Evolutionary conservation across 2,113 vertebrate genomes (phyloP).

Genomic region (Ictalurus furcatus): DNA sequence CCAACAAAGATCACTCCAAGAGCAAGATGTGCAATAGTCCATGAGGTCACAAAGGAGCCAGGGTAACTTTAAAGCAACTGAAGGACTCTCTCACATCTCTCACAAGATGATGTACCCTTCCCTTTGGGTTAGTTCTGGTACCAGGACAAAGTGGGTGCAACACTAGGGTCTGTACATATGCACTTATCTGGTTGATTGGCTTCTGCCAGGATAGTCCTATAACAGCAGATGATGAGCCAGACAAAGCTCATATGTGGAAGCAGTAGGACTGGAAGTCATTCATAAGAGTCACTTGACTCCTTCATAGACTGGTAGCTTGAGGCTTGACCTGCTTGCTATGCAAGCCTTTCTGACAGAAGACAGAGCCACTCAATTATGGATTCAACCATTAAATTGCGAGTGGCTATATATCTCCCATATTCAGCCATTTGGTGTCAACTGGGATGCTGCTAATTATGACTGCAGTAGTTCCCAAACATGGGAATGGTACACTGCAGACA

Average conservation of each 20-base stretch:
- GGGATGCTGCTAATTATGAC: neutral
- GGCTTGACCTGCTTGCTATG: neutral
- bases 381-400: neutral
- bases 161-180: neutral
- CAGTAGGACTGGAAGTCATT: neutral
- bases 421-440: neutral
- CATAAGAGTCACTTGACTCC: neutral
- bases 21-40: no score
- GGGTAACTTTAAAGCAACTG: no score
- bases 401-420: neutral
- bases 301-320: neutral
- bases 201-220: neutral
- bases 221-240: neutral
- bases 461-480: neutral
- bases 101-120: neutral
- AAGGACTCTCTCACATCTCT: neutral
- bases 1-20: no score
- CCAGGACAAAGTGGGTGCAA: neutral
- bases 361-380: neutral
- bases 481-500: neutral
- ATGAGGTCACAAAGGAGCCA: no score
- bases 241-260: neutral
- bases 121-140: neutral
- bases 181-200: neutral
- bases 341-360: neutral